Evolutionary conservation across 2,113 vertebrate species (phyloP), one percentile per base, ranked within the genome.

Genomic region (Gallinago media): DNA sequence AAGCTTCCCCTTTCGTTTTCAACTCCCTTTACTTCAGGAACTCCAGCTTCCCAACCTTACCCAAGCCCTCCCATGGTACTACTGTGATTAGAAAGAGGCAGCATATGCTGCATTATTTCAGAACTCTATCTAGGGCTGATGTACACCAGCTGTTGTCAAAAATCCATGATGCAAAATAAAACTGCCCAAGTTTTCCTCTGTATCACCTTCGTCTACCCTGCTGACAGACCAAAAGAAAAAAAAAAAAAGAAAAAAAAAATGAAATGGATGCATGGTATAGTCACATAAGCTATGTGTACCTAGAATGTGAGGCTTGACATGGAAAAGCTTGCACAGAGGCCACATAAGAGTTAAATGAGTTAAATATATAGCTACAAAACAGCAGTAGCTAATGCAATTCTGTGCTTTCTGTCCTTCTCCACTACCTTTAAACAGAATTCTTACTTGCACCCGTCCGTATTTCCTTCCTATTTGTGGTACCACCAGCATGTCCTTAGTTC

Each of bases 51-150:
- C 44, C 71, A 85, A 18, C 5, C 56, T 63, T 59, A 55, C 13
- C 6, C 0, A 0, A 80, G 17, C 40, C 66, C 19, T 73, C 54
- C 27, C 8, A 1, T 4, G 5, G 22, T 54, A 73, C 7, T 50
- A 8, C 1, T 40, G 22, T 18, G 27, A 83, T 50, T 26, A 85
- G n/a, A 68, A 80, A 70, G 29, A 44, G 46, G n/a, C 19, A 54
- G 11, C 5, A 4, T 27, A 77, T 6, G 10, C 36, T 46, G 19
- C 23, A 27, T 65, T 70, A 73, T 62, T 73, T 83, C 47, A 75
- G 68, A 94, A 75, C 22, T 47, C 29, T 83, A 52, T 4, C 15
- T 38, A 88, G 4, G 6, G 38, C 10, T 55, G 38, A 50, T 6
- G 22, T 9, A n/a, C 26, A n/a, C 5, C 46, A 92, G 16, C 17